These are phyloP conservation scores for Callospermophilus lateralis DNA, from an alignment of 2,113 vertebrate genomes.

Conservation along the genomic window DNA sequence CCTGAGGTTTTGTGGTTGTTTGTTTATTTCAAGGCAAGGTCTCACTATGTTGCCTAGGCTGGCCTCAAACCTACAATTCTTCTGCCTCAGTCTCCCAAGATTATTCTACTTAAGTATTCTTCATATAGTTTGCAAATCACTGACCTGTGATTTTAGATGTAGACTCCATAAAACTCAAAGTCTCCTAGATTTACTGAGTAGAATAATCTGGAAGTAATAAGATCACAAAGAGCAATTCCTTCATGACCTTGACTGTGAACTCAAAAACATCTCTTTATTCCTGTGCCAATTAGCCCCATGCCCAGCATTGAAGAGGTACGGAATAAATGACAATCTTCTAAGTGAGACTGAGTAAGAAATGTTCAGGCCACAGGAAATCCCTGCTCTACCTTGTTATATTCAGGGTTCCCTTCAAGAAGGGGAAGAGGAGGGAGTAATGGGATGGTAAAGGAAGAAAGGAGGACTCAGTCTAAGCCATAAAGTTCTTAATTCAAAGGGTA, in stretches of 20 bases:
- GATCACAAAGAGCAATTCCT: slow-evolving; percentile 32
- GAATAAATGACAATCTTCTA: slow-evolving; percentile 37
- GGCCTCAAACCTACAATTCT: too few relatives aligned
- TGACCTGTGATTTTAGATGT: slow-evolving; percentile 8
- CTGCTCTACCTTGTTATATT: neutral
- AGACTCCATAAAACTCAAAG: slow-evolving; percentile 24
- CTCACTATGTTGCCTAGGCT: too few relatives aligned
- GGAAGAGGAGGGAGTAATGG: neutral
- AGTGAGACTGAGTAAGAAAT: slow-evolving; percentile 31
- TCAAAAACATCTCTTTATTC: slow-evolving; percentile 33
- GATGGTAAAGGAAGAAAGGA: neutral
- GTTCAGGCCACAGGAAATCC: neutral
- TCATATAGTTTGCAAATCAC: neutral
- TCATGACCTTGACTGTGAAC: neutral
- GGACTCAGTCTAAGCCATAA: neutral
- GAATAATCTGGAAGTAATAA: slow-evolving; percentile 50
- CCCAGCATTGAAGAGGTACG: neutral
- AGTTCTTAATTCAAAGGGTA: neutral
- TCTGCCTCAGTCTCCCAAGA: too few relatives aligned
- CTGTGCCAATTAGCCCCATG: neutral
- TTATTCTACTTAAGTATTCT: neutral
- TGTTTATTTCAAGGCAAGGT: too few relatives aligned
- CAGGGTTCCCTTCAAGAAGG: neutral
- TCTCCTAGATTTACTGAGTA: slow-evolving; percentile 7
- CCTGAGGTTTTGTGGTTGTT: neutral